Conservation (phyloP, 2,797 vertebrate species). For the Knipowitschia caucasica region DNA sequence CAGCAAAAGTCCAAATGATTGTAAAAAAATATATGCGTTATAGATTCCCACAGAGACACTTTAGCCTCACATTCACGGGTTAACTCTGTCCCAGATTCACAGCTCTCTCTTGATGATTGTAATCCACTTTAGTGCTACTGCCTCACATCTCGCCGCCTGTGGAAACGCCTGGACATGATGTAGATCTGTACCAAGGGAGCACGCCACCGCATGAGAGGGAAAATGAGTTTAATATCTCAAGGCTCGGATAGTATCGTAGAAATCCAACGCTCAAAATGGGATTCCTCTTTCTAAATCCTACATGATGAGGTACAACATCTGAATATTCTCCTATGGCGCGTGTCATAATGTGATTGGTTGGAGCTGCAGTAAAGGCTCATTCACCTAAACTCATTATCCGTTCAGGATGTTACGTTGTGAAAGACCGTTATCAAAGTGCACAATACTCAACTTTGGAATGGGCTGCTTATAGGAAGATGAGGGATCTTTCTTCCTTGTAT, state of each 20-base stretch:
- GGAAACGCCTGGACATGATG: not conserved
- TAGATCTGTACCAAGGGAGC: constrained; percentile 3
- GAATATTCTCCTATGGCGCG: not conserved
- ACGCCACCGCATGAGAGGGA: not conserved
- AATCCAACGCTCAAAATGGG: not conserved
- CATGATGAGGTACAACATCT: not conserved
- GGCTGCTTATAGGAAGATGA: too few species aligned
- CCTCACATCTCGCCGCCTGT: constrained; percentile 1
- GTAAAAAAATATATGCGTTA: not conserved
- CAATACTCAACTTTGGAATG: too few species aligned
- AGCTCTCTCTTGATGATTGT: constrained; percentile 4
- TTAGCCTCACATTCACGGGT: not conserved
- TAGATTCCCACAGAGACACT: not conserved
- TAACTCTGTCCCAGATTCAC: constrained; percentile 2
- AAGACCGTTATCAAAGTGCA: too few species aligned
- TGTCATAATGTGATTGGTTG: not conserved
- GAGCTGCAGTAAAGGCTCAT: not conserved
- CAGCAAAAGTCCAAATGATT: not conserved
- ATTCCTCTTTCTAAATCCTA: not conserved
- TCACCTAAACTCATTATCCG: not conserved
- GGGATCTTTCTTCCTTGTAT: too few species aligned
- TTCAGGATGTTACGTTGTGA: too few species aligned
- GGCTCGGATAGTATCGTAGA: not conserved
- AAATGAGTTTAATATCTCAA: not conserved
- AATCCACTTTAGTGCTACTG: not conserved